Evolutionary conservation across 2,797 vertebrate species (phyloP).

Genomic region (Fistularia commersonii): DNA sequence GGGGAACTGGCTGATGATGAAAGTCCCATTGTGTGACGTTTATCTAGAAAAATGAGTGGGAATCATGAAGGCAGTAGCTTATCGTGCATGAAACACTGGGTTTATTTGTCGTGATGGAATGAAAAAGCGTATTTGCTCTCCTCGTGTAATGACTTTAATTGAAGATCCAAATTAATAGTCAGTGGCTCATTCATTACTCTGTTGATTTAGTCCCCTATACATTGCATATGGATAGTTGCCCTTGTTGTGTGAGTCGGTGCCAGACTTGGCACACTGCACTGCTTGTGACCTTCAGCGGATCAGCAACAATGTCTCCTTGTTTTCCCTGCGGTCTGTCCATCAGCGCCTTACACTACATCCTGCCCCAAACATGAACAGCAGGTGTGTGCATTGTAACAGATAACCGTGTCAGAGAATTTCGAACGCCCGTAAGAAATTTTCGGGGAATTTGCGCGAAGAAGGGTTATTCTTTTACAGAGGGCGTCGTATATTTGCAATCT

Average conservation of each 20-base stretch:
- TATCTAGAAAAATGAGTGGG: slow-evolving; percentile 52
- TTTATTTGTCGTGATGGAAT: slow-evolving; percentile 44
- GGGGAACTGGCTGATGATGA: slow-evolving; percentile 35
- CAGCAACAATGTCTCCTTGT: slow-evolving; percentile 82
- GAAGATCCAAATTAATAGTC: slow-evolving; percentile 44
- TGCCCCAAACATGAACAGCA: slow-evolving; percentile 49
- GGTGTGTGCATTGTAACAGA: slow-evolving; percentile 66
- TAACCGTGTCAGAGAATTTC: slow-evolving; percentile 53
- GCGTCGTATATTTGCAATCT: too few relatives aligned
- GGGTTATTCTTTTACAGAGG: neutral
- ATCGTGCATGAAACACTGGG: slow-evolving; percentile 26
- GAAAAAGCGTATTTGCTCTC: slow-evolving; percentile 47
- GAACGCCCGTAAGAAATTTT: slow-evolving; percentile 37
- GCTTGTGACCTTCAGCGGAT: slow-evolving; percentile 77
- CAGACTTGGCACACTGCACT: slow-evolving; percentile 70
- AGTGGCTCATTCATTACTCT: slow-evolving; percentile 27
- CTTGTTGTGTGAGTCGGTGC: slow-evolving; percentile 66
- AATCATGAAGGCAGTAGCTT: slow-evolving; percentile 30
- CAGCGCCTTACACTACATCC: slow-evolving; percentile 55
- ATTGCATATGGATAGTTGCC: slow-evolving; percentile 52
- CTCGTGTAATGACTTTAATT: slow-evolving; percentile 44
- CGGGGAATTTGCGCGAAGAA: slow-evolving; percentile 12
- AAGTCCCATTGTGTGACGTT: slow-evolving; percentile 57
- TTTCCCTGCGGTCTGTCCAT: slow-evolving; percentile 73
- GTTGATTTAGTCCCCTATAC: slow-evolving; percentile 50